Conservation (phyloP, 1,140 invertebrate species). For the Mycetomoellerius zeteki region DNA sequence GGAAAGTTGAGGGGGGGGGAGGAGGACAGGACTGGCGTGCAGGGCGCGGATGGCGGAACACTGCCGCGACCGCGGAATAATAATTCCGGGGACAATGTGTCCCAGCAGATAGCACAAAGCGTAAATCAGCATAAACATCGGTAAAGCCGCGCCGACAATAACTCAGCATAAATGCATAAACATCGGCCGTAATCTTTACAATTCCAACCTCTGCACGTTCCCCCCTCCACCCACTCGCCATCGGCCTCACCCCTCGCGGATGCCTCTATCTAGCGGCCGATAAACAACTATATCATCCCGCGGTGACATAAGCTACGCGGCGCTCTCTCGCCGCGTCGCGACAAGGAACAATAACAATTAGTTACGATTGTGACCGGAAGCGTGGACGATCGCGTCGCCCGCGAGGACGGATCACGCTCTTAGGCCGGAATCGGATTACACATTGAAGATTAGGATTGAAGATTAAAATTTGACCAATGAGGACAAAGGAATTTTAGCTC, state of each 20-base stretch:
- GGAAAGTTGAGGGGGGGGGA: constrained; percentile 22
- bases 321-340: constrained; percentile 32
- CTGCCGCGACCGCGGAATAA: constrained; percentile 80
- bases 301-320: constrained; percentile 74
- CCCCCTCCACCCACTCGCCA: no score
- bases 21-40: neutral
- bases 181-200: constrained; percentile 85
- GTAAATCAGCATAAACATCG: constrained; percentile 87
- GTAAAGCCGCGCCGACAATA: constrained; percentile 85
- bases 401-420: constrained; percentile 27
- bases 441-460: no score
- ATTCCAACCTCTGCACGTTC: constrained; percentile 75
- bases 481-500: no score
- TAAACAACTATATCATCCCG: constrained; percentile 82
- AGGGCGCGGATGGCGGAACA: neutral
- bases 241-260: neutral
- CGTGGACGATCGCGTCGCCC: constrained; percentile 49
- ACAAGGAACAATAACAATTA: constrained; percentile 79
- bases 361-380: constrained; percentile 70
- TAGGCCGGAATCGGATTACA: no score
- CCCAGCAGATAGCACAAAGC: constrained; percentile 86
- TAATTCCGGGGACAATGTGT: constrained; percentile 86
- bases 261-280: constrained; percentile 66
- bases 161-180: constrained; percentile 86
- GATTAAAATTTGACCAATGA: no score